Evolutionary conservation across 2,888 invertebrate species (phyloP), one percentile per base, ranked within the genome.

Genomic region (Agonum fuliginosum): DNA sequence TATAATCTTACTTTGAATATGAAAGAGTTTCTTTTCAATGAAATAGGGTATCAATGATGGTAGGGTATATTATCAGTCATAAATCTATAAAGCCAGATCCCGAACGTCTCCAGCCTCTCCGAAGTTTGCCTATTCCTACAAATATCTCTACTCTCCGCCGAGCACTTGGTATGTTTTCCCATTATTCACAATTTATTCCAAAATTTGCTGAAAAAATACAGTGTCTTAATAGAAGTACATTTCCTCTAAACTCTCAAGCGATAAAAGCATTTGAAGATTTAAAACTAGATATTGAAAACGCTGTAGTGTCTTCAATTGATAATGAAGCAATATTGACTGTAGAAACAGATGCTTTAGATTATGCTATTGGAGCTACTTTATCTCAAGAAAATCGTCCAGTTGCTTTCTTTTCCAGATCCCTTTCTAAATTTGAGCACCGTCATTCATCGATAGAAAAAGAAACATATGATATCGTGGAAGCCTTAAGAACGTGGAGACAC

Each of bases 391-490:
- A 34, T 14, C 34, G 22, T 8, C 72, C 78, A 14, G 76, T 78
- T 12, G 78, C 78, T 0, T 71, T 78, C 34, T 78, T 71, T 46
- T 70, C 71, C 22, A 51, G 51, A 6, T 17, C 71, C 22, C 51
- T 51, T 12, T 20, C n/a, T 22, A 3, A 46, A 51, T 41, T 12
- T n/a, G 41, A 41, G 41, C 41, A 41, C n/a, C n/a, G n/a, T n/a
- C n/a, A n/a, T n/a, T n/a, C n/a, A n/a, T n/a, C n/a, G n/a, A n/a
- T n/a, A n/a, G n/a, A n/a, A n/a, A n/a, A n/a, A n/a, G n/a, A n/a
- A n/a, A n/a, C n/a, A n/a, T n/a, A n/a, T n/a, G n/a, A n/a, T 27
- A 81, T 80, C 19, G 79, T 79, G 10, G 80, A 80, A 69, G 41
- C 80, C 20, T 24, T 81, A 8, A 71, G 70, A 5, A 80, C 81